Base-by-base conservation (phyloP, 1,140 invertebrate species). In the Saccostrea echinata region DNA sequence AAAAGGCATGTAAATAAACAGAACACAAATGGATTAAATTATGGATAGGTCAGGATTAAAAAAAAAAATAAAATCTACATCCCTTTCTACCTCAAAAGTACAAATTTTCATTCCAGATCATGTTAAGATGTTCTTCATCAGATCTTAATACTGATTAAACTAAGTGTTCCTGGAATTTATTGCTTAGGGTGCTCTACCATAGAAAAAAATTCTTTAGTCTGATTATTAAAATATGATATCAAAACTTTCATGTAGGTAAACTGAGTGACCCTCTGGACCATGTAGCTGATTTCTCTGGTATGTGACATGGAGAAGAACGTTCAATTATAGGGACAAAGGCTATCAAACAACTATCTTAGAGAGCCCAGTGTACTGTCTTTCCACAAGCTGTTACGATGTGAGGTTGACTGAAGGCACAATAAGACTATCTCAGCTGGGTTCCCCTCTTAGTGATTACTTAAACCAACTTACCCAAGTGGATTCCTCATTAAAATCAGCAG, bases 401-500 rank as follows among this genome's bases (percentile, higher is more conserved):
- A 71, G 68, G 27, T 11, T 71, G 68, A 71, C 68, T 71, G 27
- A 16, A 33, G 24, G 11, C 27, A 33, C 27, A 30, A 8, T 30
- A 30, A 30, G 30, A 27, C 30, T 27, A 0, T 3, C 12, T 8
- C 30, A 27, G 24, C 11, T 71, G 30, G 68, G 27, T 30, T 8
- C 24, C 13, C 27, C 68, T 71, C 16, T 12, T 33, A 11, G 27
- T 71, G 68, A 71, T 71, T 71, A 71, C 68, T 71, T 71, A 71
- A 71, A 71, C 68, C 68, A 71, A 71, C 68, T 33, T 71, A 71
- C 68, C 68, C 68, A 30, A 71, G 30, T 30, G 68, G 68, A 71
- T 27, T 71, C 68, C 68, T 71, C 68, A 33, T 71, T 71, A 71
- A 71, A 71, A 71, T 33, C 68, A 71, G 27, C 68, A 71, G 68